Percentiles rank a stretch among this genome's conserved stretches.
phyloP scores from a whole-genome alignment of 2,888 invertebrate genomes.

The Epirrhoe tristata region DNA sequence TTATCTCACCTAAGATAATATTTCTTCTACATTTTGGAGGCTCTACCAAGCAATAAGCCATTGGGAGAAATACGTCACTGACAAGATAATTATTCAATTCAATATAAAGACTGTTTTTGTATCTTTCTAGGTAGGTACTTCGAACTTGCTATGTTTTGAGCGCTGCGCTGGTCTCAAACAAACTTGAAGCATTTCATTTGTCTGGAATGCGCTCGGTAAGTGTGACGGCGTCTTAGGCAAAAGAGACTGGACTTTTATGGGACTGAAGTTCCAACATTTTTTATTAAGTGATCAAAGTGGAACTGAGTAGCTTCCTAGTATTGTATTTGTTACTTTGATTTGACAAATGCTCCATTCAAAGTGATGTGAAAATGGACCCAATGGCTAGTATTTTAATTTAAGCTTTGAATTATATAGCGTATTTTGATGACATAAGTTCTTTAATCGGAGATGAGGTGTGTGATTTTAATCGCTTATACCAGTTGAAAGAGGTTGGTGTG shows the following conservation, averaged over 20 bases:
- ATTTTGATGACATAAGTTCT: too few relatives aligned
- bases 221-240: not conserved
- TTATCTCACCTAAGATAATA: too few relatives aligned
- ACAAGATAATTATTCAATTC: too few relatives aligned
- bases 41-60: too few relatives aligned
- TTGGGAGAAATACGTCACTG: too few relatives aligned
- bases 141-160: too few relatives aligned
- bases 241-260: not conserved
- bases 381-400: not conserved
- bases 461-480: not conserved
- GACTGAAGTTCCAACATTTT: not conserved
- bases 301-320: too few relatives aligned
- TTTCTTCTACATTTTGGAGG: too few relatives aligned
- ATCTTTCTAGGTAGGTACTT: too few relatives aligned
- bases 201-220: not conserved
- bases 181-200: not conserved
- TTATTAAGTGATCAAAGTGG: not conserved
- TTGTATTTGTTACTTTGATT: not conserved
- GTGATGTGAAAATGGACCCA: not conserved
- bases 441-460: not conserved
- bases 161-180: too few relatives aligned
- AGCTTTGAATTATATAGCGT: too few relatives aligned
- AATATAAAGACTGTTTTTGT: too few relatives aligned
- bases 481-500: not conserved
- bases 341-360: not conserved